Evolutionary conservation across 2,888 invertebrate species (phyloP).

Genomic region (Celastrina argiolus): DNA sequence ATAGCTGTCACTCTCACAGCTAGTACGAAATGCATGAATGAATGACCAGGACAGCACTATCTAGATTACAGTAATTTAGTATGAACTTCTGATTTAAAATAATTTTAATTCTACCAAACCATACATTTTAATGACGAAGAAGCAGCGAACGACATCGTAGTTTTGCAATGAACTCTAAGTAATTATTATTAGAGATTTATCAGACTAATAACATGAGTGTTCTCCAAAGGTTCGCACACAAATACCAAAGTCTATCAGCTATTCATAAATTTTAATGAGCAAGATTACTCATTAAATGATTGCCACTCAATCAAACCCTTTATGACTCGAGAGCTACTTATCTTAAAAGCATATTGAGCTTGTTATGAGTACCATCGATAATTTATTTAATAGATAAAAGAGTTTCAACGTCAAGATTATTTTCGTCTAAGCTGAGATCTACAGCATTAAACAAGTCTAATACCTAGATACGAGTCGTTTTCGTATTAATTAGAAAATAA

Average conservation of each 20-base stretch:
- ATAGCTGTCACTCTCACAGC: too few relatives aligned
- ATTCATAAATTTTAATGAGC: slow-evolving; percentile 23
- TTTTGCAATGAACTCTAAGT: not conserved
- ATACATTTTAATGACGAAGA: too few relatives aligned
- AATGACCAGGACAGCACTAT: too few relatives aligned
- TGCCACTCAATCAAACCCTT: slow-evolving; percentile 15
- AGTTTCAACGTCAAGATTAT: too few relatives aligned
- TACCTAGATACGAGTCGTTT: too few relatives aligned
- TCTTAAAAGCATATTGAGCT: slow-evolving; percentile 3
- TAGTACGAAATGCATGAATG: too few relatives aligned
- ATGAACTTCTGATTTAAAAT: too few relatives aligned
- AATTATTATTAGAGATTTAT: not conserved
- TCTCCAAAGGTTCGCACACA: not conserved
- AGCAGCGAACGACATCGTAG: not conserved
- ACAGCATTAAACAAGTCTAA: not conserved
- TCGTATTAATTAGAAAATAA: too few relatives aligned
- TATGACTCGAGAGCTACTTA: not conserved
- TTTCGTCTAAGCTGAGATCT: too few relatives aligned
- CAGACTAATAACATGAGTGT: not conserved
- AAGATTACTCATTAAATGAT: not conserved
- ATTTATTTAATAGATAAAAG: not conserved
- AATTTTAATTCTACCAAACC: too few relatives aligned
- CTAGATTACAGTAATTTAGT: too few relatives aligned
- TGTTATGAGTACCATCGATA: not conserved
- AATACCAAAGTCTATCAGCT: not conserved